Conservation (phyloP, 2,113 vertebrate species). For the Amblyopsis rosae region DNA sequence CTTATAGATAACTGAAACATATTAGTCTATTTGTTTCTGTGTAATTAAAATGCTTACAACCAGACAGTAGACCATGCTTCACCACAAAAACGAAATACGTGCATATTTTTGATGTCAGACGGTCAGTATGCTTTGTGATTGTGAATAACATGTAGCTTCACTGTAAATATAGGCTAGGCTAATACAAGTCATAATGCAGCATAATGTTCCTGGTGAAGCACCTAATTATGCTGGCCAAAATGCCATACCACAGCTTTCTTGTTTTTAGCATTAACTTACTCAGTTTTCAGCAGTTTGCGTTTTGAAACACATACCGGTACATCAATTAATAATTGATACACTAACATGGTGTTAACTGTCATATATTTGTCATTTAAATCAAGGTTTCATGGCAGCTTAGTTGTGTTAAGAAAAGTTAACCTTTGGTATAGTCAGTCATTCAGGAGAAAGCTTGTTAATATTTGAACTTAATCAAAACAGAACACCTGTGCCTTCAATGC, state of each 20-base stretch:
- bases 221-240: conserved; percentile 6
- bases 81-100: too few relatives aligned
- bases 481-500: too few relatives aligned
- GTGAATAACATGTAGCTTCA: conserved; percentile 5
- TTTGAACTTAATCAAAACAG: too few relatives aligned
- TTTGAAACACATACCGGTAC: background rate
- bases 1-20: too few relatives aligned
- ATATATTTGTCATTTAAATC: conserved; percentile 51
- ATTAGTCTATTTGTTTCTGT: too few relatives aligned
- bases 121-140: background rate
- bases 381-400: conserved; percentile 20
- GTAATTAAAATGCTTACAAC: too few relatives aligned
- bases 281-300: background rate
- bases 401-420: conserved; percentile 27
- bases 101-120: background rate
- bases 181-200: background rate
- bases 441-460: too few relatives aligned
- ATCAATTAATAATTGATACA: conserved; percentile 37
- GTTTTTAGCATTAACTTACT: background rate
- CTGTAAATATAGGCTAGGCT: background rate
- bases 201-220: background rate
- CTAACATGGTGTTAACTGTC: conserved; percentile 33
- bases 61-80: too few relatives aligned
- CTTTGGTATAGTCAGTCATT: too few relatives aligned
- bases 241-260: conserved; percentile 35